phyloP scores from a whole-genome alignment of 1,140 invertebrate genomes.

The Sminthurinus signatus region DNA sequence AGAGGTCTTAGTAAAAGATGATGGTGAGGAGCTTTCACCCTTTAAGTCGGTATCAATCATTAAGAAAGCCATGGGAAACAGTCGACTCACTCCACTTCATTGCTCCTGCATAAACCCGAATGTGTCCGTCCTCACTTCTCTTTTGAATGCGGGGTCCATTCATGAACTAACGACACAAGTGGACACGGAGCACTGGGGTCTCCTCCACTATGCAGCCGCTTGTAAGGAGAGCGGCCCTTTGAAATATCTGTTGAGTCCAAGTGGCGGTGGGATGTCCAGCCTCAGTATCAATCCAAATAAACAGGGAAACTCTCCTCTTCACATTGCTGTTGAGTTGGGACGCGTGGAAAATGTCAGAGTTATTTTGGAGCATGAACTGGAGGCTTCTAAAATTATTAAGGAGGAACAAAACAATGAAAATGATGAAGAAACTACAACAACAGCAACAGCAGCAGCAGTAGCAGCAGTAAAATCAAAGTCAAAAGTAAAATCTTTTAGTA shows the following conservation, averaged over 20 bases:
- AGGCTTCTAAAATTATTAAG: slow-evolving; percentile 10
- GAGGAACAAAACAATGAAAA: slow-evolving; percentile 7
- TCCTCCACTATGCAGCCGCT: slow-evolving; percentile 52
- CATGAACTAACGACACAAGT: too few relatives aligned
- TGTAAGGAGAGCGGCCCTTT: slow-evolving; percentile 49
- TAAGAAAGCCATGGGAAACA: slow-evolving; percentile 45
- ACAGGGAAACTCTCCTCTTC: slow-evolving; percentile 49
- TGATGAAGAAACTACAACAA: slow-evolving; percentile 6
- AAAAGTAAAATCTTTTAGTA: too few relatives aligned
- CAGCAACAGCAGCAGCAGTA: too few relatives aligned
- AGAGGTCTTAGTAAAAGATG: slow-evolving; percentile 17
- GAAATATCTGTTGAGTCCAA: slow-evolving; percentile 48
- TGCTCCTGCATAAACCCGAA: slow-evolving; percentile 54
- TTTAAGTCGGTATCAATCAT: slow-evolving; percentile 47
- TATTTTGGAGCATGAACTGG: slow-evolving; percentile 44
- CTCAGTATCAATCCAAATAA: slow-evolving; percentile 42
- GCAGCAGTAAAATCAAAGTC: too few relatives aligned
- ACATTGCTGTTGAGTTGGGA: slow-evolving; percentile 48
- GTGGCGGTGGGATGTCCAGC: slow-evolving; percentile 39
- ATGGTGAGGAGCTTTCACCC: slow-evolving; percentile 38
- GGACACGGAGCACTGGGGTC: slow-evolving; percentile 48
- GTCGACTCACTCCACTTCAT: slow-evolving; percentile 52
- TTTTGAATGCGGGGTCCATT: too few relatives aligned
- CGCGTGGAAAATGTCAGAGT: slow-evolving; percentile 49
- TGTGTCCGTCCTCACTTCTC: slow-evolving; percentile 46